phyloP scores from a whole-genome alignment of 2,113 vertebrate genomes.

The Poecile atricapillus region DNA sequence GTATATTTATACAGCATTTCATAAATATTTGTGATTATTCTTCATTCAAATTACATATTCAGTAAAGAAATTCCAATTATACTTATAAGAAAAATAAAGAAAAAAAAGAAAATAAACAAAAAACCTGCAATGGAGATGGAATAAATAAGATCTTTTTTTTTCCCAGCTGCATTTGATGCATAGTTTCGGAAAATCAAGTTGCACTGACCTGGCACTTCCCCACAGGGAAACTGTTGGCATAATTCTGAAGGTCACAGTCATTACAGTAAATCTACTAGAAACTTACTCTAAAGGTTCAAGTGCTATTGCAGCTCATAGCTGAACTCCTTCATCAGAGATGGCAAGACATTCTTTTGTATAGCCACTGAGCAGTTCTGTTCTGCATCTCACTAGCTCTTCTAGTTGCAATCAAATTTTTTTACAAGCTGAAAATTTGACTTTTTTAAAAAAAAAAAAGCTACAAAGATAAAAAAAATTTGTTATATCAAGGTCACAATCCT shows the following conservation, averaged over 20 bases:
- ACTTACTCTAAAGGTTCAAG: conserved; percentile 53
- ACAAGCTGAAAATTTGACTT: not conserved
- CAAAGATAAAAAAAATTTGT: not conserved
- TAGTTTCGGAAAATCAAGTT: conserved; percentile 20
- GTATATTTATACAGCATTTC: not conserved
- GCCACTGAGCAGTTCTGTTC: not conserved
- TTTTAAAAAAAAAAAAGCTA: not conserved
- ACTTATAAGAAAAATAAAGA: not conserved
- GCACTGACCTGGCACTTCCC: conserved; percentile 40
- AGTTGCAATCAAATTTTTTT: not conserved
- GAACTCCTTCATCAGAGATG: not conserved
- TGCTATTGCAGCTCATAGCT: not conserved
- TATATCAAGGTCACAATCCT: not conserved
- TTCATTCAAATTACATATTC: not conserved
- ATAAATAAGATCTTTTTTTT: conserved; percentile 34
- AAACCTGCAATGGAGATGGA: not conserved
- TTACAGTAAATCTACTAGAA: conserved; percentile 54
- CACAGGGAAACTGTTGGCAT: conserved; percentile 50
- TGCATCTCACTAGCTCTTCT: not conserved
- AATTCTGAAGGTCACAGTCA: conserved; percentile 61
- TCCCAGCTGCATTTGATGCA: not conserved
- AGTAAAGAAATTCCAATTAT: not conserved
- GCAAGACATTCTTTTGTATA: not conserved
- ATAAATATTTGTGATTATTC: not conserved
- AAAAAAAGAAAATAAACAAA: not conserved